Evolutionary conservation across 2,888 invertebrate genomes (phyloP).

Genomic region (Endotricha flammealis): DNA sequence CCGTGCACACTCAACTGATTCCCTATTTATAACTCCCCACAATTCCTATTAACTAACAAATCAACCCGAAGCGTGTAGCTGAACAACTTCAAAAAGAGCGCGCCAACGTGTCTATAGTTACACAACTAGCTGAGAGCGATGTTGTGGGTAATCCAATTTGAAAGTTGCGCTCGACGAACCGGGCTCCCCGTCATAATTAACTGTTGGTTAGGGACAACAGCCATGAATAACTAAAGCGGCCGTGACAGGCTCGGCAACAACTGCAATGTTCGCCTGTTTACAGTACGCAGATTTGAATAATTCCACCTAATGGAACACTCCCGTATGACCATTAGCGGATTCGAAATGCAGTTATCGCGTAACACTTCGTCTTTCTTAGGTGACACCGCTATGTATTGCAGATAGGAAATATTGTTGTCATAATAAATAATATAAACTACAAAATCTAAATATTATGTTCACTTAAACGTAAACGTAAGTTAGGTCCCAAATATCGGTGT

Average conservation of each 20-base stretch:
- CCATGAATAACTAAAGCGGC: slow-evolving; percentile 56
- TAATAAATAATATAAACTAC: no score
- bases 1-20: no score
- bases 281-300: slow-evolving; percentile 9
- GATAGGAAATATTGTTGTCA: background rate
- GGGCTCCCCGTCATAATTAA: slow-evolving; percentile 53
- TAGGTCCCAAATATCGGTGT: no score
- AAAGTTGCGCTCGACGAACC: slow-evolving; percentile 19
- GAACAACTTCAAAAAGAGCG: slow-evolving; percentile 9
- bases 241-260: slow-evolving; percentile 17
- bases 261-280: slow-evolving; percentile 6
- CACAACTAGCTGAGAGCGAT: slow-evolving; percentile 9
- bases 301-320: slow-evolving; percentile 6
- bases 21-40: background rate
- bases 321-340: slow-evolving; percentile 4
- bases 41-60: background rate
- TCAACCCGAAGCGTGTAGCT: background rate
- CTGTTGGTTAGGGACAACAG: slow-evolving; percentile 39
- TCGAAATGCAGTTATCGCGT: slow-evolving; percentile 1
- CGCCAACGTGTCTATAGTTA: slow-evolving; percentile 4
- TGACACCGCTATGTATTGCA: no score
- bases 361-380: no score
- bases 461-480: no score
- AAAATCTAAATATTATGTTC: no score
- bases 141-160: slow-evolving; percentile 20